Conservation (phyloP, 2,888 invertebrate species). For the Drosophila seclusa region DNA sequence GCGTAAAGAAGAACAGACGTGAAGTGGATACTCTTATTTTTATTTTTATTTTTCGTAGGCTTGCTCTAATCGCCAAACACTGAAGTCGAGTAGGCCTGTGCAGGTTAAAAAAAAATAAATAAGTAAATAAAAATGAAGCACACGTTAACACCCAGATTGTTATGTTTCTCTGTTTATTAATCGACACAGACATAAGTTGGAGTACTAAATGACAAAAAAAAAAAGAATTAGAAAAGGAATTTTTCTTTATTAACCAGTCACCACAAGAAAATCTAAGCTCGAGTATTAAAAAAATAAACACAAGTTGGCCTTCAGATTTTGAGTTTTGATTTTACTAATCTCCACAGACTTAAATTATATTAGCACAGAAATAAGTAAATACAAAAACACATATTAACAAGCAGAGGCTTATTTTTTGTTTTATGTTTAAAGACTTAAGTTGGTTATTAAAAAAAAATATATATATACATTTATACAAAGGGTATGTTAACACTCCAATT, state of each 20-base stretch:
- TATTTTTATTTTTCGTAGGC: background rate
- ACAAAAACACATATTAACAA: too few species aligned
- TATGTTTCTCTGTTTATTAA: background rate
- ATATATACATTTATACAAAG: too few species aligned
- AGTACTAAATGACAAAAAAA: background rate
- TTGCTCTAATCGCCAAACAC: conserved; percentile 85
- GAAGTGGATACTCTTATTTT: conserved; percentile 19
- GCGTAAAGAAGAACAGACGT: background rate
- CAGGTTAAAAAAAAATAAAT: background rate
- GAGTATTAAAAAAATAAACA: background rate
- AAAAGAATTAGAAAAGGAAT: background rate
- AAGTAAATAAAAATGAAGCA: background rate
- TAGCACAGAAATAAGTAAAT: too few species aligned
- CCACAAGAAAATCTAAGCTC: background rate
- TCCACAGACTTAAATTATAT: too few species aligned
- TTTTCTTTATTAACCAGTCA: background rate
- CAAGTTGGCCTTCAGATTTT: too few species aligned
- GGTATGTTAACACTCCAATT: too few species aligned
- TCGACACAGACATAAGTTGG: background rate
- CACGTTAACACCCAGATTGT: background rate
- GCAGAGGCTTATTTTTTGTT: too few species aligned
- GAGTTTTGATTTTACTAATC: too few species aligned
- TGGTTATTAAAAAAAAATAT: too few species aligned
- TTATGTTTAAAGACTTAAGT: too few species aligned
- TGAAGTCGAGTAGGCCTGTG: conserved; percentile 57